Conservation (phyloP, 2,113 vertebrate genomes). For the Rhinichthys klamathensis region DNA sequence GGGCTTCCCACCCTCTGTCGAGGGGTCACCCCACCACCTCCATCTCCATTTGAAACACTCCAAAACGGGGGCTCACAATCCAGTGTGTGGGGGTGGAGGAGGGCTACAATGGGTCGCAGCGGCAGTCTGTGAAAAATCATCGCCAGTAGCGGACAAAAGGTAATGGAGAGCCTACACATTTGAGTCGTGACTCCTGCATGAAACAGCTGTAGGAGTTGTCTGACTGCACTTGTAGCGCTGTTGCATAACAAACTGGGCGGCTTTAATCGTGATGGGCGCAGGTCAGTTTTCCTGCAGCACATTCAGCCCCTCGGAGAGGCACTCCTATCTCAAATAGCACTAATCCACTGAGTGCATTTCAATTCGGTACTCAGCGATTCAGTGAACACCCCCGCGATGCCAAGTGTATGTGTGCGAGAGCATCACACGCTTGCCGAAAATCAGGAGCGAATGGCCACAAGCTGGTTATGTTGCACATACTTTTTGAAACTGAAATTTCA, state of each 20-base stretch:
- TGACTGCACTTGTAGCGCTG: conserved; percentile 70
- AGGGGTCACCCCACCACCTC: conserved; percentile 52
- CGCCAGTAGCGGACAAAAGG: conserved; percentile 52
- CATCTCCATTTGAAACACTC: conserved; percentile 60
- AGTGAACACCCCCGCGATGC: conserved; percentile 59
- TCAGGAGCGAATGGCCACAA: conserved; percentile 47
- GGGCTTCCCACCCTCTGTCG: conserved; percentile 48
- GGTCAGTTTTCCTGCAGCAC: conserved; percentile 73
- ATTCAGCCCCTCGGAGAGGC: conserved; percentile 57
- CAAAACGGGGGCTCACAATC: conserved; percentile 57
- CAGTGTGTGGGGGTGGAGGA: conserved; percentile 46
- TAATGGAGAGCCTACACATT: conserved; percentile 68
- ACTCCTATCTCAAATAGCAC: conserved; percentile 52
- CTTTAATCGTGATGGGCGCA: conserved; percentile 66
- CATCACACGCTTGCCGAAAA: conserved; percentile 45
- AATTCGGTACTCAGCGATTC: conserved; percentile 60
- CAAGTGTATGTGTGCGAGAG: conserved; percentile 30
- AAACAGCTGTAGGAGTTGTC: conserved; percentile 81
- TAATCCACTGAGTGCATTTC: conserved; percentile 60
- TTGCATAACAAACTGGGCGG: conserved; percentile 74
- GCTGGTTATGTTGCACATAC: conserved; percentile 43
- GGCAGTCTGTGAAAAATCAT: conserved; percentile 46
- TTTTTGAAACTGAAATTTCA: conserved; percentile 36
- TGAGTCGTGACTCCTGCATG: conserved; percentile 77
- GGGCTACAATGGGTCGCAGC: conserved; percentile 52